phyloP scores from a whole-genome alignment of 2,888 invertebrate species.

The Pristionchus entomophagus region DNA sequence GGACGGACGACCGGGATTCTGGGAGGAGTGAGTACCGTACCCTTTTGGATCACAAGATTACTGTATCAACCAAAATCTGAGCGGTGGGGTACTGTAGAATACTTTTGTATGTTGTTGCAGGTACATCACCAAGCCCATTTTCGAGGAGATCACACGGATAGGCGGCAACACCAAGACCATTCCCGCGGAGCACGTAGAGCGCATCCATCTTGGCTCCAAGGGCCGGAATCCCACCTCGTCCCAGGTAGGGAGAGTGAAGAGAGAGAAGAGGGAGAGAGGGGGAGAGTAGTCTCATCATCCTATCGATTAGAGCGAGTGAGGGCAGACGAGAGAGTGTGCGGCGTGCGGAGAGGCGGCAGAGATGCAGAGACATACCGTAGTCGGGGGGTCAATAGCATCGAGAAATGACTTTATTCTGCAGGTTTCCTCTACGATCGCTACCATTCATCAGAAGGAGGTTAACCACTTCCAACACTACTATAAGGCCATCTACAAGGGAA shows the following conservation, averaged over 20 bases:
- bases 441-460: background rate
- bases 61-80: background rate
- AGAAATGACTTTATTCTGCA: background rate
- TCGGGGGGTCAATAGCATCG: background rate
- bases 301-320: background rate
- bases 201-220: background rate
- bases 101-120: background rate
- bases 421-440: background rate
- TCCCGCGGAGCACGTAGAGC: background rate
- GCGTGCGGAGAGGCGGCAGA: background rate
- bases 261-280: background rate
- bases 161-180: background rate
- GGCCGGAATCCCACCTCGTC: background rate
- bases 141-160: background rate
- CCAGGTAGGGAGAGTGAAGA: background rate
- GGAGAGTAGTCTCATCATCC: background rate
- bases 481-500: background rate
- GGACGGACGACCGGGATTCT: conserved; percentile 29
- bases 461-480: background rate
- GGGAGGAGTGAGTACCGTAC: conserved; percentile 43
- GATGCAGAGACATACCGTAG: background rate
- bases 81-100: background rate
- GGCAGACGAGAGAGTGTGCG: background rate
- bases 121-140: background rate
- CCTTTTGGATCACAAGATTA: too few relatives aligned